Base-by-base conservation (phyloP, 1,140 invertebrate genomes). In the Phenacoccus solenopsis region DNA sequence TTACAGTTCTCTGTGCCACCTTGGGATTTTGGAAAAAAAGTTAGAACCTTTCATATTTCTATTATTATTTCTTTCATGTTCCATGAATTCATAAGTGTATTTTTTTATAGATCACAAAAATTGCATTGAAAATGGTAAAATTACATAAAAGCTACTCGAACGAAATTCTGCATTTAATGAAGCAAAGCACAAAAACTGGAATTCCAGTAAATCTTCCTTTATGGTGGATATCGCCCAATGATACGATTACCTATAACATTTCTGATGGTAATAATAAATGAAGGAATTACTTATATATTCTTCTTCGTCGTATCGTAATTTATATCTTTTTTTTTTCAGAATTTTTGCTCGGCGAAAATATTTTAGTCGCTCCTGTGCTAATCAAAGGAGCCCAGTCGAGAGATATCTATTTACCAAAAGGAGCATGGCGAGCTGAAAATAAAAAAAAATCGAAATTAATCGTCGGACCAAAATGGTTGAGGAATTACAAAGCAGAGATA, bases 1-100 rank as follows among this genome's bases (percentile, higher is more conserved):
- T 82, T 97, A 75, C 93, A 98, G 79, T 94, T 92, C 77, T 94
- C 93, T 1, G 88, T 87, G 72, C 84, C 87, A 0, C 94, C 94
- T 0, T 97, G 93, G 93, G 84, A 90, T 69, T 95, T 86, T 78
- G 89, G 91, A 74, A 75, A 83, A 1, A 84, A 91, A 79, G 85
- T 74, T 30, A 70, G 38, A 4, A 4, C n/a, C n/a, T n/a, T 16
- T 9, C 38, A n/a, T 16, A n/a, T 49, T 9, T 32, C 30, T n/a
- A 32, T 4, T 49, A 9, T 49, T 49, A 49, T n/a, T 49, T 49
- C 2, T 49, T 49, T 49, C 3, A 16, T n/a, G 38, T 49, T 16
- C 16, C 20, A n/a, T 16, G 20, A 49, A 49, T 49, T 49, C 38
- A 16, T 24, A 3, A 24, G 4, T 59, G 16, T 70, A 56, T 72